phyloP scores from a whole-genome alignment of 2,113 vertebrate genomes.

The Sapajus apella region DNA sequence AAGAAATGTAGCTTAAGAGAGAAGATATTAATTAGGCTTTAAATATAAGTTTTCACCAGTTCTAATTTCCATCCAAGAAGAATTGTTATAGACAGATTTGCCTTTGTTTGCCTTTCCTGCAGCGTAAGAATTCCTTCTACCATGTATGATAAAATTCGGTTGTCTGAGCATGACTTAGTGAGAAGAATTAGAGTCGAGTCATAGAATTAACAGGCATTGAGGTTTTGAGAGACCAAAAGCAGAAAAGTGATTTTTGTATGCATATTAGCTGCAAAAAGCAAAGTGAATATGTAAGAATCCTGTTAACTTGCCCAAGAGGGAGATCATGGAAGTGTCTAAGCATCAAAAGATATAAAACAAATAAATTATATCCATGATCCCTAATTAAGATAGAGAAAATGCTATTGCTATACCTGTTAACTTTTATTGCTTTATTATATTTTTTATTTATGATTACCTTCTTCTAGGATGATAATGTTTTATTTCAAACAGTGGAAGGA shows the following conservation, averaged over 20 bases:
- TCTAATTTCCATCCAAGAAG: slow-evolving; percentile 3
- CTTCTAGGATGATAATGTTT: neutral
- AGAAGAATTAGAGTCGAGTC: neutral
- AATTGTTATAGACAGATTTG: neutral
- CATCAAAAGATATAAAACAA: neutral
- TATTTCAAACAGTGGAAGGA: slow-evolving; percentile 22
- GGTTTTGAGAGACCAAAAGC: neutral
- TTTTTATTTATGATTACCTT: too few relatives aligned
- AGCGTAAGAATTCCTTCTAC: neutral
- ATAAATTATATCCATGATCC: neutral
- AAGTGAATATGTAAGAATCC: neutral
- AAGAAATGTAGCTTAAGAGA: neutral
- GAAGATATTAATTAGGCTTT: slow-evolving; percentile 37
- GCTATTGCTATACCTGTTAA: neutral
- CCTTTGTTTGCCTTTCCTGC: slow-evolving; percentile 48
- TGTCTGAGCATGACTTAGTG: slow-evolving; percentile 19
- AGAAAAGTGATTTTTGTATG: slow-evolving; percentile 39
- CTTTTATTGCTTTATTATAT: neutral
- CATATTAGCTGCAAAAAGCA: slow-evolving; percentile 18
- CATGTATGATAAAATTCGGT: neutral
- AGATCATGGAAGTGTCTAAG: neutral
- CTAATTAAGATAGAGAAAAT: slow-evolving; percentile 22
- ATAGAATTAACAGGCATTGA: slow-evolving; percentile 27
- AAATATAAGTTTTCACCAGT: slow-evolving; percentile 34
- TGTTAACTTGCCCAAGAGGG: slow-evolving; percentile 29